phyloP scores from a whole-genome alignment of 2,797 vertebrate genomes.

The Synaphobranchus kaupii region DNA sequence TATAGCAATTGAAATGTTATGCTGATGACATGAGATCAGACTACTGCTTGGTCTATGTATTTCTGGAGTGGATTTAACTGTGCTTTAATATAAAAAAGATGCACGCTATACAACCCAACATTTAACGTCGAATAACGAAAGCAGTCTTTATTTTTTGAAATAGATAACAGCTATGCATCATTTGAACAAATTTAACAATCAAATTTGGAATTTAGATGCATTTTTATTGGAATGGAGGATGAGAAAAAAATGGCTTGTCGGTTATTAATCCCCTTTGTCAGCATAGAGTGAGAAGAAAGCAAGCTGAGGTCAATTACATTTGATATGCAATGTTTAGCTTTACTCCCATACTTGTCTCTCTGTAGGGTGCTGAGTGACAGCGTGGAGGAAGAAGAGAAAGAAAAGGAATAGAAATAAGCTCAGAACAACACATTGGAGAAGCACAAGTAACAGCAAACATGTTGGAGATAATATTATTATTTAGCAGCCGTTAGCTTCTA shows the following conservation, averaged over 20 bases:
- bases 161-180: slow-evolving; percentile 16
- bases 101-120: slow-evolving; percentile 5
- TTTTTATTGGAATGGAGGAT: slow-evolving; percentile 25
- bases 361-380: slow-evolving; percentile 97
- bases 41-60: slow-evolving; percentile 8
- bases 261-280: slow-evolving; percentile 28
- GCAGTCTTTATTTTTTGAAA: background rate
- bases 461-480: slow-evolving; percentile 75
- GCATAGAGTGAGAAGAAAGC: slow-evolving; percentile 76
- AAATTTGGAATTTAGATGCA: slow-evolving; percentile 41
- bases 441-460: slow-evolving; percentile 73
- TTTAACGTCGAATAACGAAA: slow-evolving; percentile 25
- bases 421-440: slow-evolving; percentile 75
- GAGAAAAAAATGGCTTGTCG: slow-evolving; percentile 22
- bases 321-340: slow-evolving; percentile 88
- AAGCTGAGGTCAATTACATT: slow-evolving; percentile 86
- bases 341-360: slow-evolving; percentile 99
- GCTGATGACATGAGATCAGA: slow-evolving; percentile 31
- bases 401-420: slow-evolving; percentile 84
- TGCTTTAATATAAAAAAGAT: slow-evolving; percentile 11
- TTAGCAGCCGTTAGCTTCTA: background rate
- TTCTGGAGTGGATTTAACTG: slow-evolving; percentile 9
- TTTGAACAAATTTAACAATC: slow-evolving; percentile 22
- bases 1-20: slow-evolving; percentile 26
- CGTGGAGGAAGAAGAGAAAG: slow-evolving; percentile 90